Evolutionary conservation across 2,888 invertebrate species (phyloP).

Genomic region (Conus canariensis): DNA sequence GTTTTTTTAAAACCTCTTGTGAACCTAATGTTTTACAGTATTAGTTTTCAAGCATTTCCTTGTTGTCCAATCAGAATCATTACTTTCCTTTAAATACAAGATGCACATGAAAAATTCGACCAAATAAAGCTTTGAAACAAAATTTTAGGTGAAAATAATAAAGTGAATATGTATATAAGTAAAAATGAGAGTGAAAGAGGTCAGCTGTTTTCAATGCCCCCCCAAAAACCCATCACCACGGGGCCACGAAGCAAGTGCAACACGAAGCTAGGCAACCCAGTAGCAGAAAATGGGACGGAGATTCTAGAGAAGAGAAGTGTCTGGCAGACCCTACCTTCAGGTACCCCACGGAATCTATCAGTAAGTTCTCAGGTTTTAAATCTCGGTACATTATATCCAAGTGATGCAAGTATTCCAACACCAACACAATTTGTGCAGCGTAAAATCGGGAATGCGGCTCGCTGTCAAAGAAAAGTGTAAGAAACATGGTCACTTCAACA

Average conservation of each 20-base stretch:
- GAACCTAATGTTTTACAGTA: too few relatives aligned
- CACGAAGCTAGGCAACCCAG: slow-evolving; percentile 43
- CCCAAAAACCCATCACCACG: slow-evolving; percentile 43
- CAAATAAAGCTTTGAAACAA: not conserved
- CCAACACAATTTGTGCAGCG: slow-evolving; percentile 99
- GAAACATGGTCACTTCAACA: slow-evolving; percentile 40
- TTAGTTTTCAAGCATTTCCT: too few relatives aligned
- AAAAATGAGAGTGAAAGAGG: slow-evolving; percentile 15
- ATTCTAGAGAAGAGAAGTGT: slow-evolving; percentile 41
- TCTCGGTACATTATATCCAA: slow-evolving; percentile 99
- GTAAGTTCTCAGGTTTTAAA: slow-evolving; percentile 97
- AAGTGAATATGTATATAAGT: not conserved
- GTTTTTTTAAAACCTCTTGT: too few relatives aligned
- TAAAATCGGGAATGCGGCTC: slow-evolving; percentile 99
- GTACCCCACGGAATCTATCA: slow-evolving; percentile 95
- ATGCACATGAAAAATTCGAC: not conserved
- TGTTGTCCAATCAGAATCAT: too few relatives aligned
- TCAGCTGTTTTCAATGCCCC: slow-evolving; percentile 31
- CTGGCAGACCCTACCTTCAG: slow-evolving; percentile 79
- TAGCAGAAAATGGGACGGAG: slow-evolving; percentile 42
- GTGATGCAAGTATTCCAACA: slow-evolving; percentile 99
- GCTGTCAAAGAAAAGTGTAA: slow-evolving; percentile 82
- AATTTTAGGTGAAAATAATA: not conserved
- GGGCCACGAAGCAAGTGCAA: slow-evolving; percentile 46
- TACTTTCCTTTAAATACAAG: not conserved